A percentile compares a stretch with the other conserved stretches of the same genome.
These are phyloP conservation scores for Panthera tigris DNA, from an alignment of 2,113 vertebrate species.

Conservation along the genomic window DNA sequence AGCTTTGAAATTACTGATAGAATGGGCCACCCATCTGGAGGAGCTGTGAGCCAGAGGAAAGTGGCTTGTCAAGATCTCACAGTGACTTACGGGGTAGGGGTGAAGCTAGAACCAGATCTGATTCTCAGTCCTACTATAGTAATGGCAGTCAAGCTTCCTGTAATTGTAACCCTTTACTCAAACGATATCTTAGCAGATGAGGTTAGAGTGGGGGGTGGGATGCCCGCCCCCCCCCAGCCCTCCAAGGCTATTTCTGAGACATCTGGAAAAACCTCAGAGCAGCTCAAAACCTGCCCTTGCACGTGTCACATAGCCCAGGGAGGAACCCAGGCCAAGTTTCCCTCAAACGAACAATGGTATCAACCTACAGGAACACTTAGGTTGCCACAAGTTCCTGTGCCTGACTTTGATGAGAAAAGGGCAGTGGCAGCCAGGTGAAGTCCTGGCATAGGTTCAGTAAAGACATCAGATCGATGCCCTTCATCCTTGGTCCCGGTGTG, in stretches of 20 bases:
- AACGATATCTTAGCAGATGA: neutral
- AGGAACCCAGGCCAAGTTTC: neutral
- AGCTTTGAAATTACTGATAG: neutral
- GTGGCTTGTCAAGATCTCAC: neutral
- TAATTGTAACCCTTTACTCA: neutral
- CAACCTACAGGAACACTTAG: neutral
- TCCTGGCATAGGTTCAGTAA: neutral
- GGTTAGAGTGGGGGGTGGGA: neutral
- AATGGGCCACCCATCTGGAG: too few species aligned
- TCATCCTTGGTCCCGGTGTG: neutral
- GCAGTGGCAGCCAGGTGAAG: neutral
- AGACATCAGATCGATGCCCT: neutral
- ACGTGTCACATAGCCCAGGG: neutral
- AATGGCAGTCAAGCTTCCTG: neutral
- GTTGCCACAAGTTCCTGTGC: neutral
- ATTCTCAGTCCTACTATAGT: neutral
- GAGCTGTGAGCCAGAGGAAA: neutral
- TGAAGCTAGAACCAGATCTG: neutral
- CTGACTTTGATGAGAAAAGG: neutral
- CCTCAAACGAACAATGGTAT: too few species aligned
- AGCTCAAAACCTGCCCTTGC: neutral
- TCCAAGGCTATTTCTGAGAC: neutral
- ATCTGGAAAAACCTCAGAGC: neutral
- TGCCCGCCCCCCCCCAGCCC: neutral
- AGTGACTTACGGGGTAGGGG: neutral